Evolutionary conservation across 2,888 invertebrate genomes (phyloP).

Genomic region (Megamerina dolium): DNA sequence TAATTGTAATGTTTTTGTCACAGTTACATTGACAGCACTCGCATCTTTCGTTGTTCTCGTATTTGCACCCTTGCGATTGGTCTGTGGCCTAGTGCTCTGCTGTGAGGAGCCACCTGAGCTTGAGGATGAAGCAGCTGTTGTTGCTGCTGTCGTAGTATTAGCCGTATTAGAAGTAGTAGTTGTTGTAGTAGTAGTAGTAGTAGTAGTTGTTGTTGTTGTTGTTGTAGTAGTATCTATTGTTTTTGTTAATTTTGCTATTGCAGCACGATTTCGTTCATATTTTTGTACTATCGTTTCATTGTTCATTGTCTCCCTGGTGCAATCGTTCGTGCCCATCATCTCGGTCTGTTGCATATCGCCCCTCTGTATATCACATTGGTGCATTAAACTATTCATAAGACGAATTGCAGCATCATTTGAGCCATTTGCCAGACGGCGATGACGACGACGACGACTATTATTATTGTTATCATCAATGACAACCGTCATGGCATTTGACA

Average conservation of each 20-base stretch:
- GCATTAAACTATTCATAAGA: constrained; percentile 6
- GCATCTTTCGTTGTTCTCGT: too few relatives aligned
- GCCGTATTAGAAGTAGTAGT: background rate
- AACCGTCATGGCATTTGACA: constrained; percentile 4
- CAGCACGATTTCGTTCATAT: too few relatives aligned
- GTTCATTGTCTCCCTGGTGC: too few relatives aligned
- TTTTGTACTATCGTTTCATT: too few relatives aligned
- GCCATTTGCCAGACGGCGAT: too few relatives aligned
- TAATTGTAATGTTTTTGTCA: constrained; percentile 11
- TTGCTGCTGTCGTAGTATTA: constrained; percentile 5
- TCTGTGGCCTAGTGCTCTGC: too few relatives aligned
- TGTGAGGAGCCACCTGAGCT: too few relatives aligned
- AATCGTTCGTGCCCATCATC: too few relatives aligned
- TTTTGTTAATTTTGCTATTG: background rate
- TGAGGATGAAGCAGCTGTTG: constrained; percentile 5
- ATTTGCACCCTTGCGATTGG: too few relatives aligned
- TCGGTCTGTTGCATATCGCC: too few relatives aligned
- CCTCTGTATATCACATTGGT: constrained; percentile 6
- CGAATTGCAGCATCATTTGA: background rate
- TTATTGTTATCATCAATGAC: constrained; percentile 12
- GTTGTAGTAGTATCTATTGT: constrained; percentile 6
- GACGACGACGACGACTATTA: too few relatives aligned
- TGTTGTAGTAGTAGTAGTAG: background rate
- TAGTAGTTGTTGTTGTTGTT: background rate
- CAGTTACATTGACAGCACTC: background rate